Percentiles rank a stretch among this genome's conserved stretches.
Evolutionary conservation across 2,797 vertebrate genomes (phyloP).

Genomic region (Esox lucius): DNA sequence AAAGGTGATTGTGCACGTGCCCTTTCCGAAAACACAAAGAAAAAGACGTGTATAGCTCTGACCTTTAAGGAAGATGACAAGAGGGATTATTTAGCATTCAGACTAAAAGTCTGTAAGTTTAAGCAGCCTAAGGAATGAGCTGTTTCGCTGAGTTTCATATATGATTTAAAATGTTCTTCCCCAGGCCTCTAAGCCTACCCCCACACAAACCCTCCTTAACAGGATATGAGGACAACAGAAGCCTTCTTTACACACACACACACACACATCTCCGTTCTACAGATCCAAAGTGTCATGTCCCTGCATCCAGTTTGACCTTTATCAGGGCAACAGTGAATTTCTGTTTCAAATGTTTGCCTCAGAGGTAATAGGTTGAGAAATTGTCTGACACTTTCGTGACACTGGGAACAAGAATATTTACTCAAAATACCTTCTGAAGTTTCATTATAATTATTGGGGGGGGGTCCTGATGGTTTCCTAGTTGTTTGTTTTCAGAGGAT

Average conservation of each 20-base stretch:
- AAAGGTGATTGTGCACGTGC: constrained; percentile 11
- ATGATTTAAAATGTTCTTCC: constrained; percentile 7
- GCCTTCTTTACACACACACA: background rate
- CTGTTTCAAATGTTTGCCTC: too few relatives aligned
- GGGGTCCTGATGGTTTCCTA: too few relatives aligned
- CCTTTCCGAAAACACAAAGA: constrained; percentile 24
- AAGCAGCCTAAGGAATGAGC: background rate
- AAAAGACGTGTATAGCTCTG: constrained; percentile 9
- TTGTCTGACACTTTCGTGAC: too few relatives aligned
- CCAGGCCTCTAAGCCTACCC: background rate
- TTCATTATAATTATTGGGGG: too few relatives aligned
- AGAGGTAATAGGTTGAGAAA: too few relatives aligned
- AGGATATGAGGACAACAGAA: background rate
- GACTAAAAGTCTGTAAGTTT: constrained; percentile 25
- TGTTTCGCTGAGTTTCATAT: constrained; percentile 1
- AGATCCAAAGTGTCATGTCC: too few relatives aligned
- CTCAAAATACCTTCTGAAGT: too few relatives aligned
- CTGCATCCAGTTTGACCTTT: too few relatives aligned
- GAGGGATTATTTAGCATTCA: constrained; percentile 34
- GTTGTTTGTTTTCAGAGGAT: too few relatives aligned
- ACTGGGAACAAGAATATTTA: too few relatives aligned
- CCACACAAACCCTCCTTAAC: background rate
- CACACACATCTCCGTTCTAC: background rate
- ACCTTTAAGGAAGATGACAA: constrained; percentile 30
- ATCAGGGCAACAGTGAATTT: too few relatives aligned